Base-by-base conservation (phyloP, 2,797 vertebrate species). In the Anolis apletophallus region DNA sequence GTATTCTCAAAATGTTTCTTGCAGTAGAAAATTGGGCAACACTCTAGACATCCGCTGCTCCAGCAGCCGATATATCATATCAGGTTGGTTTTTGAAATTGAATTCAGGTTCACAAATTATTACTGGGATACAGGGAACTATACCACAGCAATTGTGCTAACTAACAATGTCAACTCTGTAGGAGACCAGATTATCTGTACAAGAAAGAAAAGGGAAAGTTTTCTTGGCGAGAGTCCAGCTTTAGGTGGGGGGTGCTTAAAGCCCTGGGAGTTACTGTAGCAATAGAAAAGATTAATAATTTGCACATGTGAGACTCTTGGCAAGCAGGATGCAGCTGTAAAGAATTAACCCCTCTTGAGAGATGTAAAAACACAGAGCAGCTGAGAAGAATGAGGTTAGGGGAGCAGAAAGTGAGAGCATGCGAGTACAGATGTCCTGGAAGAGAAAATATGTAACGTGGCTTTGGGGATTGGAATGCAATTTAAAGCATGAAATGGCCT, bases 251-350 rank as follows among this genome's bases (percentile, higher is more conserved):
- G 95, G 95, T 96, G 93, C 96, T 97, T 96, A 96, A 96, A 95
- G 93, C 93, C 94, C 93, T 93, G 95, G 94, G 96, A 97, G 95
- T 97, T 95, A 95, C 95, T 96, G 94, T 96, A 96, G 95, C 95
- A 95, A 96, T 95, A 96, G 96, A 96, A 94, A 96, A 96, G 95
- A 97, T 97, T 96, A 97, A 97, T 96, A 97, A 97, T 97, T 97
- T 97, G 95, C 97, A 97, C 96, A 96, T 96, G 96, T 96, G 95
- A 97, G 94, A 95, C 92, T 95, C 94, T 92, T 95, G 93, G 96
- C 96, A 96, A 95, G 95, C 95, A 96, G 94, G 96, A 96, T 90
- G 92, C 97, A 97, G 96, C 96, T 97, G 96, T 96, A 97, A 97
- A 96, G 95, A 97, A 97, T 97, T 97, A 97, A 96, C 96, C 95